These are phyloP conservation scores for Drosophila sechellia DNA, from an alignment of 1,140 invertebrate genomes.

Conservation along the genomic window DNA sequence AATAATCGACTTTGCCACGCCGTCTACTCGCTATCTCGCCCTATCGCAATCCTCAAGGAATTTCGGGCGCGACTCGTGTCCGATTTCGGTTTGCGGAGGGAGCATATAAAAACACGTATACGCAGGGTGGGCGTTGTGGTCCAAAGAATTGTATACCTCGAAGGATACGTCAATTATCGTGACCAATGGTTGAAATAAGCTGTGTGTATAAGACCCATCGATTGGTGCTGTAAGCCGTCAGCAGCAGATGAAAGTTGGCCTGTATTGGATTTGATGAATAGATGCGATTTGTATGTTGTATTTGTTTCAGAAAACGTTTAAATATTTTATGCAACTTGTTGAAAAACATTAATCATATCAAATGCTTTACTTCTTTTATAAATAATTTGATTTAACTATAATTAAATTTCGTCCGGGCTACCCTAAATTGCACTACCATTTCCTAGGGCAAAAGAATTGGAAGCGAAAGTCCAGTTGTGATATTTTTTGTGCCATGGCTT, in stretches of 20 bases:
- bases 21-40: constrained; percentile 8
- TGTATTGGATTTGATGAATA: constrained; percentile 9
- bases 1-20: constrained; percentile 80
- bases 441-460: constrained; percentile 4
- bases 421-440: constrained; percentile 10
- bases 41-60: constrained; percentile 8
- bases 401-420: constrained; percentile 5
- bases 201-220: constrained; percentile 22
- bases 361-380: not conserved
- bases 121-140: constrained; percentile 11
- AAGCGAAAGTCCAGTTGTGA: constrained; percentile 9
- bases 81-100: constrained; percentile 60
- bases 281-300: not conserved
- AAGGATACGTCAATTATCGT: constrained; percentile 39
- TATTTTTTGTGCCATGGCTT: constrained; percentile 27
- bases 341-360: not conserved
- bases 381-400: not conserved
- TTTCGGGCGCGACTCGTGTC: constrained; percentile 54
- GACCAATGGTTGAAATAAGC: constrained; percentile 32
- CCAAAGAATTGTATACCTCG: constrained; percentile 31
- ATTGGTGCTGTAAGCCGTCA: constrained; percentile 5
- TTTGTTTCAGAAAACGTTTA: not conserved
- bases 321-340: not conserved
- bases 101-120: constrained; percentile 35
- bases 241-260: constrained; percentile 1